These are phyloP conservation scores for Synaphobranchus kaupii DNA, from an alignment of 2,797 vertebrate genomes.

Conservation along the genomic window DNA sequence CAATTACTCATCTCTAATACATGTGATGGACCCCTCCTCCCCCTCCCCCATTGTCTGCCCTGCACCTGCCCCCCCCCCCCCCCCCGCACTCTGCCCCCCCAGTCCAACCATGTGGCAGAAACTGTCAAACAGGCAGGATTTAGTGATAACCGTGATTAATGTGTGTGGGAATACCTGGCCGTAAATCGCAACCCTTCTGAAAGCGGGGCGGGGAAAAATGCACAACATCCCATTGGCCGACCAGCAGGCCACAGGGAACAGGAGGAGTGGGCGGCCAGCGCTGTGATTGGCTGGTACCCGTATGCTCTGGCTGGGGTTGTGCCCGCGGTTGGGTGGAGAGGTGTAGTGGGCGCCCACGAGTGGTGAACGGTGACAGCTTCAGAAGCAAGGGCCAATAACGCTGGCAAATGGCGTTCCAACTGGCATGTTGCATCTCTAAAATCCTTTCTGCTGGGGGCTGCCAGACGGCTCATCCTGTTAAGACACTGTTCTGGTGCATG, in stretches of 20 bases:
- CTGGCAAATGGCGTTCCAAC: neutral
- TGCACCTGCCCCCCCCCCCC: neutral
- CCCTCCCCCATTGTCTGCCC: neutral
- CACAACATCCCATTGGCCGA: neutral
- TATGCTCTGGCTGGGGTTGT: neutral
- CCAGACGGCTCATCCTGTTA: neutral
- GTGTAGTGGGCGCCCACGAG: neutral
- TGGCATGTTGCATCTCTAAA: neutral
- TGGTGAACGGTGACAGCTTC: neutral
- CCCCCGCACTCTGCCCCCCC: neutral
- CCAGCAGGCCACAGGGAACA: neutral
- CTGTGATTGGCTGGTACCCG: neutral
- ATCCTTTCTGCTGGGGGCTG: neutral
- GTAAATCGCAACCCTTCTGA: neutral
- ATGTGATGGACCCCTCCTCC: neutral
- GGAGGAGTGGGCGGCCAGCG: neutral
- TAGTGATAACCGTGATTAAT: slow-evolving; percentile 14
- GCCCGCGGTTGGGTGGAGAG: neutral
- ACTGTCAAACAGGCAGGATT: neutral
- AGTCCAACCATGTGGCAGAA: neutral
- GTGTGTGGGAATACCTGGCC: slow-evolving; percentile 9
- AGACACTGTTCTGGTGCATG: neutral
- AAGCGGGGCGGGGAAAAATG: neutral
- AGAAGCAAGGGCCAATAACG: neutral
- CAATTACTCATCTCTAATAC: slow-evolving; percentile 21